phyloP scores from a whole-genome alignment of 2,113 vertebrate genomes.

The Amazona vittata region DNA sequence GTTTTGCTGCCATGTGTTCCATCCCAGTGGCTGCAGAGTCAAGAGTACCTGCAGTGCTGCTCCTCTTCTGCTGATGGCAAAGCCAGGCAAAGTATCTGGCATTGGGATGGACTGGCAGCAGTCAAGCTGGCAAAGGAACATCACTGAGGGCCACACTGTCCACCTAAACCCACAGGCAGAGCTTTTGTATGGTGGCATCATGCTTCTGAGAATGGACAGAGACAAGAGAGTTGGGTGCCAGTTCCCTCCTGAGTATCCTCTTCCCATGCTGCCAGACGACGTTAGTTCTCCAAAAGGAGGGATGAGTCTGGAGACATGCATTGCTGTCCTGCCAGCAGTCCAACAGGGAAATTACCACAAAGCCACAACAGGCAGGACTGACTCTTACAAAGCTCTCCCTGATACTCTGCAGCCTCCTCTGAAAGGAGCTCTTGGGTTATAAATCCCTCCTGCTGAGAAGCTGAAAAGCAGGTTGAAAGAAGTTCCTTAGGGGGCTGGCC shows the following conservation, averaged over 20 bases:
- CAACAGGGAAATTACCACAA: background rate
- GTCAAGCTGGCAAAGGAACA: background rate
- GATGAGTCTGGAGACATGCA: background rate
- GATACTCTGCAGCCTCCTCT: background rate
- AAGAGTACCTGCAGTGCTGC: background rate
- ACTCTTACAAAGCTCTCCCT: background rate
- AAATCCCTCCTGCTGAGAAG: background rate
- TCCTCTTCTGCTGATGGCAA: background rate
- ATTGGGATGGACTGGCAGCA: rapidly evolving
- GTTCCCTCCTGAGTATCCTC: background rate
- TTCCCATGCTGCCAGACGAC: background rate
- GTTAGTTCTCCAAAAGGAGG: background rate
- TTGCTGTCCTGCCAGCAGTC: background rate
- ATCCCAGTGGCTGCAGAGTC: background rate
- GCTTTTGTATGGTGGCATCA: background rate
- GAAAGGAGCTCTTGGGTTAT: background rate
- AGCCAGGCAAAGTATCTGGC: background rate
- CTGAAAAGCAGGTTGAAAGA: background rate
- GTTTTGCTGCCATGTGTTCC: background rate
- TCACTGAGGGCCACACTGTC: background rate
- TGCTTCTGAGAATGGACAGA: background rate
- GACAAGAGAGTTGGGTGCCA: background rate
- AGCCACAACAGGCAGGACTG: background rate
- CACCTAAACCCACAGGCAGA: background rate
- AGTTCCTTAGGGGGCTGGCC: background rate